Evolutionary conservation across 2,888 invertebrate genomes (phyloP), one percentile per base, ranked within the genome.

Genomic region (Drosophila subquinaria): DNA sequence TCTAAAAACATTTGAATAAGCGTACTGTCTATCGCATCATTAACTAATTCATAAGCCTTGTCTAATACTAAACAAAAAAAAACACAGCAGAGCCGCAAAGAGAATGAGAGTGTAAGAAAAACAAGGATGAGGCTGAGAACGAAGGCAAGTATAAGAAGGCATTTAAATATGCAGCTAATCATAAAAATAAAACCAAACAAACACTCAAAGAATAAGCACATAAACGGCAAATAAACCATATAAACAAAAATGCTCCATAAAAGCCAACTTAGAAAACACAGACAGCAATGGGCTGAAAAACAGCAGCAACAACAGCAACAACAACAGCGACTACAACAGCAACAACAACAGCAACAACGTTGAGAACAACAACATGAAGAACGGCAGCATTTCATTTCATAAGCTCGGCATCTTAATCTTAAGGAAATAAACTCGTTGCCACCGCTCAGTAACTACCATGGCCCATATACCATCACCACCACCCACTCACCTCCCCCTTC

Each of bases 381-480:
- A 43, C 30, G 38, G 38, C 67, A 69, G 20, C 77, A 77, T 81
- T 86, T 79, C 68, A 72, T 81, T 81, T 73, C 75, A 73, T 83
- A 84, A 87, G 83, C 85, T 74, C 55, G 65, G 71, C 81, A 76
- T 87, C 87, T 87, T 83, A 83, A 87, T 81, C 83, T 83, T 60
- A 64, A 63, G 57, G 71, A 73, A 72, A 87, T 85, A 87, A 82
- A 82, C 88, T 80, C 85, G 73, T 73, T 82, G 76, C 72, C 71
- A 59, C 27, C 67, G 17, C 47, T n/a, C 50, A 48, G n/a, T 30
- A 40, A 67, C 66, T 48, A 50, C 42, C 33, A 48, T 40, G 47
- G 30, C 20, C 43, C 52, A 48, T 10, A 20, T 4, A 11, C 17
- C 50, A 40, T 6, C 40, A 27, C 5, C 27, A 27, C 5, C 9